Conservation (phyloP, 1,140 invertebrate genomes). For the Archivesica marissinica region DNA sequence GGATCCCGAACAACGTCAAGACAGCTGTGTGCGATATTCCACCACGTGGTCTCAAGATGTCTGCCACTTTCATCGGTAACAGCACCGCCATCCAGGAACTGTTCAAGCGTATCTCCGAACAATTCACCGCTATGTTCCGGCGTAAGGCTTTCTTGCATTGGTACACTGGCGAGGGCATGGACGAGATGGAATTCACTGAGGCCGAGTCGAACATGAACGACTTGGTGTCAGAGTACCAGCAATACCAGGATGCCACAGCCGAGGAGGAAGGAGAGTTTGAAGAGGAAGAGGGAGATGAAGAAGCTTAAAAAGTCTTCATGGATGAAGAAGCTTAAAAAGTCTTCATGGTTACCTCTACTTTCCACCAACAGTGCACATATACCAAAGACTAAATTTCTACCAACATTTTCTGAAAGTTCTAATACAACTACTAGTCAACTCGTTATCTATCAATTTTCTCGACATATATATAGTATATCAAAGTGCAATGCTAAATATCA, state of each 20-base stretch:
- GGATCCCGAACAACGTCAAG: slow-evolving; percentile 97
- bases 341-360: too few relatives aligned
- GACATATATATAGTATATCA: too few relatives aligned
- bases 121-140: slow-evolving; percentile 88
- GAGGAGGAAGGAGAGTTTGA: slow-evolving; percentile 81
- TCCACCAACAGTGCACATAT: too few relatives aligned
- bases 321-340: too few relatives aligned
- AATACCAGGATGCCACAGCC: slow-evolving; percentile 89
- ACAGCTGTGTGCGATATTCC: slow-evolving; percentile 96
- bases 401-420: too few relatives aligned
- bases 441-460: too few relatives aligned
- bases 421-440: too few relatives aligned
- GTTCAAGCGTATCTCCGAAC: slow-evolving; percentile 90
- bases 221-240: slow-evolving; percentile 95
- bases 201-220: slow-evolving; percentile 93
- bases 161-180: slow-evolving; percentile 93
- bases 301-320: too few relatives aligned
- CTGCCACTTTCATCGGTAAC: slow-evolving; percentile 90
- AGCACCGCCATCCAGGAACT: slow-evolving; percentile 90
- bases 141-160: slow-evolving; percentile 92
- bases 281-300: slow-evolving; percentile 89
- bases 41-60: slow-evolving; percentile 95
- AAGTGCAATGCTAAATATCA: too few relatives aligned
- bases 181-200: slow-evolving; percentile 91
- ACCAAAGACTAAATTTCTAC: too few relatives aligned